Conservation (phyloP, 2,888 invertebrate species). For the Nemotelus pantherinus region DNA sequence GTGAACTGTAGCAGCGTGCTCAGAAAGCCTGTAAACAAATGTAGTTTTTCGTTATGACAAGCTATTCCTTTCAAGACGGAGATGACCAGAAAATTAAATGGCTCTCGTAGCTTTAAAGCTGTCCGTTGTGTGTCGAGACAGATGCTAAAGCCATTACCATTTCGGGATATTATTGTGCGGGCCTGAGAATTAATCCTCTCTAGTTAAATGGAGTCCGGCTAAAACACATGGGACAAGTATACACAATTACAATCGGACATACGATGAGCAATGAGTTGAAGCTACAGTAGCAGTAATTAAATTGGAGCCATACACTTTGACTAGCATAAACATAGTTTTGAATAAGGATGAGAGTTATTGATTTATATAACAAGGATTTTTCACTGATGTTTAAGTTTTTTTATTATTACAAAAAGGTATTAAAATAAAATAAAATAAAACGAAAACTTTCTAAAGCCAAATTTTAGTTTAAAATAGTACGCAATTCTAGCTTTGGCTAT, state of each 20-base stretch:
- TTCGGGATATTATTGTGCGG: conserved; percentile 33
- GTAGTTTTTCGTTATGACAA: conserved; percentile 23
- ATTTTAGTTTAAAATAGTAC: too few species aligned
- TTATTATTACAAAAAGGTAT: too few species aligned
- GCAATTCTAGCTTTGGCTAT: too few species aligned
- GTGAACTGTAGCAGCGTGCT: too few species aligned
- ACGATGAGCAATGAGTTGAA: not conserved
- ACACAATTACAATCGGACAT: not conserved
- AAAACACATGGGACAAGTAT: conserved; percentile 47
- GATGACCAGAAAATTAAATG: conserved; percentile 46
- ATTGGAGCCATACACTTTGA: too few species aligned
- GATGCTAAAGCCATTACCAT: conserved; percentile 43
- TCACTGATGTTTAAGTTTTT: too few species aligned
- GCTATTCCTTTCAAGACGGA: not conserved
- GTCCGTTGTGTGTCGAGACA: conserved; percentile 44
- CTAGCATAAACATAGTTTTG: too few species aligned
- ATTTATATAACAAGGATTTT: too few species aligned
- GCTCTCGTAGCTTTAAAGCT: conserved; percentile 49
- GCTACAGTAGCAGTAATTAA: too few species aligned
- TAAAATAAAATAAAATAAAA: too few species aligned
- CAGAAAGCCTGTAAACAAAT: not conserved
- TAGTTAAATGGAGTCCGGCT: conserved; percentile 44
- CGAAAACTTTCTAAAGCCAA: too few species aligned
- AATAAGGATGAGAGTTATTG: too few species aligned
- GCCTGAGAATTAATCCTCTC: conserved; percentile 46